phyloP scores from a whole-genome alignment of 2,797 vertebrate species.

The Lepus oiostolus region DNA sequence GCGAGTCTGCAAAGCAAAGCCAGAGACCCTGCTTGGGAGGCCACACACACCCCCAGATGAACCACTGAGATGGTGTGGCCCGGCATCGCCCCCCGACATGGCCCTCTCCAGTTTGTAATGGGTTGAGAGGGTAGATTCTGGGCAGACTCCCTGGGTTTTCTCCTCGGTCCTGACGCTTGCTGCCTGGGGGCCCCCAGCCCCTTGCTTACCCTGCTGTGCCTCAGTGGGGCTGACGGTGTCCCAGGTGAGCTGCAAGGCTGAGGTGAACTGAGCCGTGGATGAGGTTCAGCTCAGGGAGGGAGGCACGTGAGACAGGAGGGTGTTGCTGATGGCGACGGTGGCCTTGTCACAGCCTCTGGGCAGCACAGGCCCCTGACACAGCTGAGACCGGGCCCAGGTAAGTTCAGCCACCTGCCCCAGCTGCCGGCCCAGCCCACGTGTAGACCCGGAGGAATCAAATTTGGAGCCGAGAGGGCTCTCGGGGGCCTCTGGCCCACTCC shows the following conservation, averaged over 20 bases:
- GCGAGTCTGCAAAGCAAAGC: neutral
- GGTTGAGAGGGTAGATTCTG: neutral
- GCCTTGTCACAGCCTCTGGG: neutral
- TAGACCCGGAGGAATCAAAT: neutral
- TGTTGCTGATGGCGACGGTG: fast-evolving
- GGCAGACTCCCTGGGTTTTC: neutral
- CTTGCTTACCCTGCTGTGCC: neutral
- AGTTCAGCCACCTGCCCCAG: neutral
- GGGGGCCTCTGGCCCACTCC: fast-evolving
- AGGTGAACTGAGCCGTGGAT: neutral
- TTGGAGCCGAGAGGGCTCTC: neutral
- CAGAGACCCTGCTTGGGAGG: neutral
- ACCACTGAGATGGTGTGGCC: fast-evolving
- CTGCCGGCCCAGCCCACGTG: neutral
- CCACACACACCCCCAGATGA: fast-evolving
- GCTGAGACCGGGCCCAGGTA: neutral
- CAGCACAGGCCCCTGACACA: neutral
- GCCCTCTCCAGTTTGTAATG: fast-evolving
- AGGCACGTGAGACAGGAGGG: neutral
- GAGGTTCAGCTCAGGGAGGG: neutral
- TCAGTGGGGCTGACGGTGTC: neutral
- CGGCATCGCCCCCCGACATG: neutral
- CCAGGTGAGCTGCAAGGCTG: neutral
- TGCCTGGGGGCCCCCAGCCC: neutral
- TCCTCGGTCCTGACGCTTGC: neutral